Evolutionary conservation across 2,113 vertebrate genomes (phyloP).

Genomic region (Paramisgurnus dabryanus): DNA sequence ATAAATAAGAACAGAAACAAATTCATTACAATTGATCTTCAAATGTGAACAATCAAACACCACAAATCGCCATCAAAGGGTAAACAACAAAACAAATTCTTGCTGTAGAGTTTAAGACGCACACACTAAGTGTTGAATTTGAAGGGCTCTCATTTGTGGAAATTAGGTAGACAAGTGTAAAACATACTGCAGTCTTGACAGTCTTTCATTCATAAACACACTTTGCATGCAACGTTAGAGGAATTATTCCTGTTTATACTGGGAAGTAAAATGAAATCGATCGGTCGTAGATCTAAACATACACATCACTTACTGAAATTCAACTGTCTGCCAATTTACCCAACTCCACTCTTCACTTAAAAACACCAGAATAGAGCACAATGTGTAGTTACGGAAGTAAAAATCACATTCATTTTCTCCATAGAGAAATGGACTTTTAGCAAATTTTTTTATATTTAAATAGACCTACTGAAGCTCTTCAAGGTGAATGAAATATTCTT

Average conservation of each 20-base stretch:
- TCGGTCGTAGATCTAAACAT: background rate
- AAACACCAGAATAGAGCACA: conserved; percentile 26
- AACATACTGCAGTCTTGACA: background rate
- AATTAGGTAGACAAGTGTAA: background rate
- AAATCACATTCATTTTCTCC: conserved; percentile 24
- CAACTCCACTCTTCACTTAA: conserved; percentile 4
- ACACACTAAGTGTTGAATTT: background rate
- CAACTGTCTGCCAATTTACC: background rate
- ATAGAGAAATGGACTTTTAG: background rate
- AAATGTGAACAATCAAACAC: conserved; percentile 28
- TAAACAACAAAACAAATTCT: conserved; percentile 26
- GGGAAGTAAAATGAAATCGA: conserved; percentile 11
- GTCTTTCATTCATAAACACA: conserved; percentile 2
- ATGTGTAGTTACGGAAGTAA: conserved; percentile 13
- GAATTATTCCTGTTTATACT: conserved; percentile 22
- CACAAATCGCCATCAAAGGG: conserved; percentile 31
- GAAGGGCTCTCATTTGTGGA: background rate
- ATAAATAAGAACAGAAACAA: conserved; percentile 24
- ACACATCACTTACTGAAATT: conserved; percentile 8
- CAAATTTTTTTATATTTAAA: background rate
- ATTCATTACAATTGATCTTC: conserved; percentile 23
- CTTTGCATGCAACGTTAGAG: background rate
- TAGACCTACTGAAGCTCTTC: background rate
- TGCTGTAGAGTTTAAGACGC: background rate
- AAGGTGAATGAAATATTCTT: background rate